Base-by-base conservation (phyloP, 1,140 invertebrate species). In the Harlomillsia oculata region DNA sequence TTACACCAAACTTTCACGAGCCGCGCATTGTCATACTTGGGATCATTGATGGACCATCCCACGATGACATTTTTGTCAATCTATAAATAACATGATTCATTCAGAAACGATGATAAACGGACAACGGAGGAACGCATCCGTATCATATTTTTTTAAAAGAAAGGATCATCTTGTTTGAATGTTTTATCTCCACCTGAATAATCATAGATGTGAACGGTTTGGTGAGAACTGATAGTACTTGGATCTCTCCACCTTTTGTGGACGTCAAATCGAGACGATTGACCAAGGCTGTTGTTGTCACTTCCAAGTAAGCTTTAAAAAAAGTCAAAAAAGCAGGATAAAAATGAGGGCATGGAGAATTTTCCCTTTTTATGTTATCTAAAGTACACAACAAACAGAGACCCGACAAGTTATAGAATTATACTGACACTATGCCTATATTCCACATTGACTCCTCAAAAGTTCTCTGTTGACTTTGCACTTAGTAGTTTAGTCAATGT, bases 141-240 rank as follows among this genome's bases (percentile, higher is more conserved):
- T n/a, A n/a, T n/a, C n/a, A n/a, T n/a, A n/a, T n/a, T n/a, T n/a
- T n/a, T n/a, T n/a, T n/a, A n/a, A n/a, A n/a, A n/a, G n/a, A n/a
- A n/a, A n/a, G n/a, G n/a, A n/a, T n/a, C n/a, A n/a, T n/a, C n/a
- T n/a, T n/a, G n/a, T n/a, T n/a, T n/a, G 37, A 20, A 26, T 23
- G 13, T 18, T 20, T 25, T 40, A 9, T 16, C 14, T 34, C 28
- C 53, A 63, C 75, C 70, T 75, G 65, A 28, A 78, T 69, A 51
- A 78, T 70, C 18, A 72, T 60, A 9, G 70, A 67, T 14, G 74
- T 77, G 40, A 78, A 68, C 3, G 77, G 77, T 60, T 75, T 72
- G 0, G 76, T 78, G 8, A 78, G 58, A 34, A 68, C 62, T 43
- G 72, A 74, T 26, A 78, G 60, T n/a, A 77, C 65, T 54, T 77